Conservation (phyloP, 2,888 invertebrate species). For the Amblyjoppa fuscipennis region DNA sequence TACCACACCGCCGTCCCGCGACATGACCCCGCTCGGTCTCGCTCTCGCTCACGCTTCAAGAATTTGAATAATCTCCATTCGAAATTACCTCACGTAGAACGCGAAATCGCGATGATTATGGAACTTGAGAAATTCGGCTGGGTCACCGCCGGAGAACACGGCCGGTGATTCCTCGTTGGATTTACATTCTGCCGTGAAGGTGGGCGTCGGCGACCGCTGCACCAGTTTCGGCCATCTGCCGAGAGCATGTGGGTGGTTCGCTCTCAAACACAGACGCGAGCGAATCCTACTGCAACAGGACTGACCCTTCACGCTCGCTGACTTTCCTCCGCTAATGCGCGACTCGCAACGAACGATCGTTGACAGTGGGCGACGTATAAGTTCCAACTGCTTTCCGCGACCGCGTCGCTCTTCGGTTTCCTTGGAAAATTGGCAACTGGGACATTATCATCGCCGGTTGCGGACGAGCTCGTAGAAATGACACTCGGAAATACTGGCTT, state of each 20-base stretch:
- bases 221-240: not conserved
- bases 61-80: conserved; percentile 81
- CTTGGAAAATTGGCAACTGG: not conserved
- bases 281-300: not conserved
- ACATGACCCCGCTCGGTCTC: conserved; percentile 49
- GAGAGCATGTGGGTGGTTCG: not conserved
- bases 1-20: conserved; percentile 19
- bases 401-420: not conserved
- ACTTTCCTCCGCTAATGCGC: conserved; percentile 49
- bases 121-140: conserved; percentile 78
- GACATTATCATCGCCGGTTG: not conserved
- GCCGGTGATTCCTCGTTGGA: conserved; percentile 62
- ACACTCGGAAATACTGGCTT: conserved; percentile 32
- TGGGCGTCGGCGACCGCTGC: conserved; percentile 7
- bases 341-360: conserved; percentile 35
- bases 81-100: conserved; percentile 80
- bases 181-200: conserved; percentile 73
- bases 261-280: not conserved
- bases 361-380: not conserved
- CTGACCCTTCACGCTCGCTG: conserved; percentile 53
- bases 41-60: conserved; percentile 63
- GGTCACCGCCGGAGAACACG: conserved; percentile 71
- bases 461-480: not conserved
- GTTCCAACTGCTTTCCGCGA: too few relatives aligned
- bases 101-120: conserved; percentile 81